A percentile compares a stretch with the other conserved stretches of the same genome.
phyloP scores from a whole-genome alignment of 2,888 invertebrate genomes.

The Notodonta dromedarius region DNA sequence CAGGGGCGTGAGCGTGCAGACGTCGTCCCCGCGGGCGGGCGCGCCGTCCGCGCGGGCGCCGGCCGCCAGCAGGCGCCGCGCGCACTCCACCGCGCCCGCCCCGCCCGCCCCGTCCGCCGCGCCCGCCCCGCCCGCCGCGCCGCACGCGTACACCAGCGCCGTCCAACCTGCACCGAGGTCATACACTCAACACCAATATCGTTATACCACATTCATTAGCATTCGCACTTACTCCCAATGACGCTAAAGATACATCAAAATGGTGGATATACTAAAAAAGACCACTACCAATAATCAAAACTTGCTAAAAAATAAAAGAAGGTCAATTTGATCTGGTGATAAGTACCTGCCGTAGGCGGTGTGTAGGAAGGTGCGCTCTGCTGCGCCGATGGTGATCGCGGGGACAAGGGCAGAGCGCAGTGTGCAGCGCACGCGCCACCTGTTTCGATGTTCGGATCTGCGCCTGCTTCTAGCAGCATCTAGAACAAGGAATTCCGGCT shows the following conservation, averaged over 20 bases:
- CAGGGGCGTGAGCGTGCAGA: constrained; percentile 93
- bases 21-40: constrained; percentile 91
- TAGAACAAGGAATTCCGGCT: constrained; percentile 38
- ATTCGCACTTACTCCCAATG: no score
- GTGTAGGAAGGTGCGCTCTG: constrained; percentile 58
- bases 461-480: constrained; percentile 91
- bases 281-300: no score
- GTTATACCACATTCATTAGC: no score
- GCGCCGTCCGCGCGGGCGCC: constrained; percentile 95
- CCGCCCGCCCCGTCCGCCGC: constrained; percentile 47
- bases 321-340: not conserved
- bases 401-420: constrained; percentile 66
- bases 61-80: constrained; percentile 89
- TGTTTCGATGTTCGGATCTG: constrained; percentile 92
- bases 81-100: constrained; percentile 82
- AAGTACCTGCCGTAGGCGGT: constrained; percentile 71
- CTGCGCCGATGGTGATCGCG: constrained; percentile 59
- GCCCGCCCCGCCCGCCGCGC: constrained; percentile 47
- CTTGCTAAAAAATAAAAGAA: no score
- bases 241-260: no score
- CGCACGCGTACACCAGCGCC: constrained; percentile 91
- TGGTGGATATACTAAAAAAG: no score
- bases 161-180: constrained; percentile 87
- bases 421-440: constrained; percentile 80
- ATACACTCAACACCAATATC: no score